These are phyloP conservation scores for Orchesella cincta DNA, from an alignment of 1,140 invertebrate genomes.

Conservation along the genomic window DNA sequence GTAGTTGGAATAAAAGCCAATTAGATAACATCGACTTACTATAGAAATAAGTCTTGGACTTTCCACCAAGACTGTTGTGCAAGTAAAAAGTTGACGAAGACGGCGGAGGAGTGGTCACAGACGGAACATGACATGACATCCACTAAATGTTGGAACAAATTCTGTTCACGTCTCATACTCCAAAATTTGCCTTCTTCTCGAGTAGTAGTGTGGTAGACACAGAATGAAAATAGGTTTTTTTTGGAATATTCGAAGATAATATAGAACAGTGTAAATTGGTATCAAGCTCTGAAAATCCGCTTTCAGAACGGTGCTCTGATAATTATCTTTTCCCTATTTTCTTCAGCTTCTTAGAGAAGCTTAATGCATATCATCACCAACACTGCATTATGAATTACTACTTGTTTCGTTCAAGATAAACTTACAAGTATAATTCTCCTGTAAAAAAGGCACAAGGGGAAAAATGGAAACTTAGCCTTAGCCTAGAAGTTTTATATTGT, in stretches of 20 bases:
- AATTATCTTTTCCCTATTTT: too few relatives aligned
- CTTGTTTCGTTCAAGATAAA: background rate
- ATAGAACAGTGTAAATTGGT: too few relatives aligned
- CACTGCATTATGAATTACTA: background rate
- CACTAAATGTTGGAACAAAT: background rate
- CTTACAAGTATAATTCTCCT: constrained; percentile 9
- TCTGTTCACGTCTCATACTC: constrained; percentile 12
- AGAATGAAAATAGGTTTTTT: too few relatives aligned
- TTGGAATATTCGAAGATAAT: too few relatives aligned
- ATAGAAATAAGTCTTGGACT: background rate
- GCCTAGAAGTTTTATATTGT: background rate
- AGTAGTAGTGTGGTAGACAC: background rate
- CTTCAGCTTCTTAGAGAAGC: too few relatives aligned
- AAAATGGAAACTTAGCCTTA: constrained; percentile 15
- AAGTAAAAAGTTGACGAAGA: background rate
- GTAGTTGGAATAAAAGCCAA: background rate
- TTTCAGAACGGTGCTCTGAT: too few relatives aligned
- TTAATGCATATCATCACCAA: too few relatives aligned
- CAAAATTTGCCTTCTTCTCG: background rate
- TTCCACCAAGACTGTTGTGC: background rate
- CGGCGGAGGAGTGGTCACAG: constrained; percentile 10
- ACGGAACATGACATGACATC: constrained; percentile 16
- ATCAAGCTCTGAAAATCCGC: too few relatives aligned
- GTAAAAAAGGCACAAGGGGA: background rate
- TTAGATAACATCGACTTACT: background rate